Base-by-base conservation (phyloP, 2,113 vertebrate genomes). In the Nematolebias whitei region DNA sequence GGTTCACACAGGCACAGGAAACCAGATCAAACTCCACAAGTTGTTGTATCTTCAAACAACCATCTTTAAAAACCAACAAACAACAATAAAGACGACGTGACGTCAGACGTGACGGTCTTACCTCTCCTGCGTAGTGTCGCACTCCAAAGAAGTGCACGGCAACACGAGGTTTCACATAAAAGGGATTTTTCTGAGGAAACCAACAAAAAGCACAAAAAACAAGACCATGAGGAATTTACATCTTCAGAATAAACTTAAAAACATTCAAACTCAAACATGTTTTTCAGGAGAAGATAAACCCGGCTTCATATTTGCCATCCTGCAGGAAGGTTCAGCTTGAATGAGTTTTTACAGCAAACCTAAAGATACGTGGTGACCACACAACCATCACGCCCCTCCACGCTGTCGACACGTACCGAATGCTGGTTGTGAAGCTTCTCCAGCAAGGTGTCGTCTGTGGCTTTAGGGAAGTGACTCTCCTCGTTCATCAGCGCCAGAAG, bases 381-480 rank as follows among this genome's bases (percentile, higher is more conserved):
- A 35, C 10, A 35, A 35, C 32, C 7, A 29, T 29, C 26, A 29
- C 3, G 26, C 7, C 26, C 3, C 3, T 29, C 3, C 3, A 29
- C 3, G 26, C 26, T 29, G 3, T 35, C 2, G n/a, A 65, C 1
- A 56, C 95, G 5, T 93, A 99, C 98, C 0, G 94, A 92, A 65
- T 99, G 98, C 40, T 99, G 97, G 41, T 79, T 90, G 80, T 99
- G 98, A 48, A 99, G 71, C 61, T 99, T 99, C 86, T 95, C 95
- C 91, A 99, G 78, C 44, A 99, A 89, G 3, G 97, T 99, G 66
- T 84, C 90, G 64, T 99, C 96, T 3, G 96, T 98, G 68, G 96
- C 98, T 87, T 97, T 96, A 43, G 98, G 98, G 83, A 99, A 99
- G 89, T 98, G 96, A 72, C 97, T 98, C 85, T 99, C 98, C 91